phyloP scores from a whole-genome alignment of 2,113 vertebrate species.

The Ictidomys tridecemlineatus region DNA sequence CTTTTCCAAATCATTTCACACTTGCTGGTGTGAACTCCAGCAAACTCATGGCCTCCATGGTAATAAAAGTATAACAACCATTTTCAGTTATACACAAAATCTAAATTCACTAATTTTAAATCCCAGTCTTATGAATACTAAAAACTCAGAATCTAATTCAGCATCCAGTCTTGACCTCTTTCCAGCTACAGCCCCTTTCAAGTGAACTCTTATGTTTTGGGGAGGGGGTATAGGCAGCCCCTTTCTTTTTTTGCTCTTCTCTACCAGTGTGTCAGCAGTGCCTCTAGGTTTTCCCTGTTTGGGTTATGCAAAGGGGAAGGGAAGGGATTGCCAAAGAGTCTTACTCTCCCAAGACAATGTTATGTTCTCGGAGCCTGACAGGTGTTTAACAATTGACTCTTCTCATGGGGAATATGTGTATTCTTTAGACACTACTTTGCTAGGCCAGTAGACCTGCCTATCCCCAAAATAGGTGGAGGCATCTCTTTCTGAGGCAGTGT shows the following conservation, averaged over 20 bases:
- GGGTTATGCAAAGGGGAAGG: not conserved
- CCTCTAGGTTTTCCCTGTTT: not conserved
- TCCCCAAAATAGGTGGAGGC: not conserved
- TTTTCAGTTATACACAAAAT: not conserved
- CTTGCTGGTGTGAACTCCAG: not conserved
- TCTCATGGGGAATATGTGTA: not conserved
- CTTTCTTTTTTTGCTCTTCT: not conserved
- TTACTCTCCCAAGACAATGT: not conserved
- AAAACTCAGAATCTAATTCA: not conserved
- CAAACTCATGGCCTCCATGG: not conserved
- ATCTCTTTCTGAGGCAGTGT: not conserved
- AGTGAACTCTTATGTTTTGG: not conserved
- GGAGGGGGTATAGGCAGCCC: not conserved
- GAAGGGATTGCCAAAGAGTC: not conserved
- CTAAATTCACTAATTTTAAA: not conserved
- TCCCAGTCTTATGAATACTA: not conserved
- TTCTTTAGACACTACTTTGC: not conserved
- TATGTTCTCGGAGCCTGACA: not conserved
- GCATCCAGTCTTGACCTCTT: not conserved
- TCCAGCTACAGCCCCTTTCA: not conserved
- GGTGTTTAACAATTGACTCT: not conserved
- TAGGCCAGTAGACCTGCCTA: not conserved
- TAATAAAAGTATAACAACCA: not conserved
- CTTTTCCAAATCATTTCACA: not conserved
- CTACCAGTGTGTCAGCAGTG: not conserved